These are phyloP conservation scores for Punctoribates punctum DNA, from an alignment of 2,888 invertebrate species.

Conservation along the genomic window DNA sequence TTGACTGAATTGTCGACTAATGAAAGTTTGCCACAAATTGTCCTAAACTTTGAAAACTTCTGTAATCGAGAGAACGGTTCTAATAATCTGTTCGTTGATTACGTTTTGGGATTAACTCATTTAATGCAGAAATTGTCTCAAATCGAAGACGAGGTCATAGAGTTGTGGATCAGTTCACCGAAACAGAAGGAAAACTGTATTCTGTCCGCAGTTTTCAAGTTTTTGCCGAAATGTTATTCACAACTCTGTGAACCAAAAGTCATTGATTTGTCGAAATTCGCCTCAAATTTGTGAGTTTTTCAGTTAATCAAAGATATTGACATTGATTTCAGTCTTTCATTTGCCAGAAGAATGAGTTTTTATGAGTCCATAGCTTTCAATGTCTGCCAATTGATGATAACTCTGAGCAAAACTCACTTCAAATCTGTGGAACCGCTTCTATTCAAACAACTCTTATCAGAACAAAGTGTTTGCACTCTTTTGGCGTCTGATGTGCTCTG, in stretches of 20 bases:
- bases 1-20: not conserved
- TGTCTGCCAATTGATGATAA: constrained; percentile 18
- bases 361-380: constrained; percentile 39
- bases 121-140: constrained; percentile 35
- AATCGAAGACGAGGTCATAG: constrained; percentile 18
- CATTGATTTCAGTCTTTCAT: not conserved
- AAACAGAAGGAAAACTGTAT: constrained; percentile 19
- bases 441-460: constrained; percentile 32
- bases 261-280: not conserved
- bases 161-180: constrained; percentile 18
- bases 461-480: not conserved
- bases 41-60: not conserved
- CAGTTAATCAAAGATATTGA: not conserved
- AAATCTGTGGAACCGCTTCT: constrained; percentile 31
- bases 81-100: not conserved
- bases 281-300: constrained; percentile 28
- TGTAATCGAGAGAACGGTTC: not conserved
- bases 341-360: constrained; percentile 28
- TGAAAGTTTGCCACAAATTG: constrained; percentile 21
- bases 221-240: not conserved
- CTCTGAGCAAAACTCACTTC: constrained; percentile 19
- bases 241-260: constrained; percentile 22
- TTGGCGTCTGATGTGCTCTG: constrained; percentile 38
- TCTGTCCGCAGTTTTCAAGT: not conserved
- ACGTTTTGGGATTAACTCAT: constrained; percentile 18